Conservation (phyloP, 2,113 vertebrate genomes). For the Mustelus asterias region DNA sequence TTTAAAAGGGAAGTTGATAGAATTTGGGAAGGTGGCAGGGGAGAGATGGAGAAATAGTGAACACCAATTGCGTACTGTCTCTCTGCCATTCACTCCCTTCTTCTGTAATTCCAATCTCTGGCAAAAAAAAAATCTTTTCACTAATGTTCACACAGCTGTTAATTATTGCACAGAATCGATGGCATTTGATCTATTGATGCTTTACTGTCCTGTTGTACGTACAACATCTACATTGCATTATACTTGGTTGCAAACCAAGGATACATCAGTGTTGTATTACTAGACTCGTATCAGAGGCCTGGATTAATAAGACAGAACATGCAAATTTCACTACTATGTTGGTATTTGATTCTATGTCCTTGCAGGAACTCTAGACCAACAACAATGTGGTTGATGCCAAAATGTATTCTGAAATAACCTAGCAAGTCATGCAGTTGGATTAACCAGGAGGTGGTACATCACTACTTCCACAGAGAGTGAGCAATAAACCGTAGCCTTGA, state of each 20-base stretch:
- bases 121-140: neutral
- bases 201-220: neutral
- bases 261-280: neutral
- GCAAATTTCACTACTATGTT: neutral
- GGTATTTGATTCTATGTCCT: neutral
- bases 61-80: neutral
- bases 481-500: neutral
- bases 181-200: neutral
- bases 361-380: neutral
- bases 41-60: neutral
- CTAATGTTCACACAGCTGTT: neutral
- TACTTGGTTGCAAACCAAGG: neutral
- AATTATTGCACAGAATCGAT: neutral
- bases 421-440: neutral
- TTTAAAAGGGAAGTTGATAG: neutral
- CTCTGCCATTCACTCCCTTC: neutral
- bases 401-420: neutral
- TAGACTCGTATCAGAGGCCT: neutral
- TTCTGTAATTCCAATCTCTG: neutral
- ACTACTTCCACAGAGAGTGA: neutral
- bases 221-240: neutral
- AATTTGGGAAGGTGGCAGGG: neutral
- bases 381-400: neutral
- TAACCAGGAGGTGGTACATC: neutral
- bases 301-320: neutral